A percentile compares a stretch with the other conserved stretches of the same genome.
Evolutionary conservation across 2,888 invertebrate species (phyloP).

Genomic region (Eupithecia tripunctaria): DNA sequence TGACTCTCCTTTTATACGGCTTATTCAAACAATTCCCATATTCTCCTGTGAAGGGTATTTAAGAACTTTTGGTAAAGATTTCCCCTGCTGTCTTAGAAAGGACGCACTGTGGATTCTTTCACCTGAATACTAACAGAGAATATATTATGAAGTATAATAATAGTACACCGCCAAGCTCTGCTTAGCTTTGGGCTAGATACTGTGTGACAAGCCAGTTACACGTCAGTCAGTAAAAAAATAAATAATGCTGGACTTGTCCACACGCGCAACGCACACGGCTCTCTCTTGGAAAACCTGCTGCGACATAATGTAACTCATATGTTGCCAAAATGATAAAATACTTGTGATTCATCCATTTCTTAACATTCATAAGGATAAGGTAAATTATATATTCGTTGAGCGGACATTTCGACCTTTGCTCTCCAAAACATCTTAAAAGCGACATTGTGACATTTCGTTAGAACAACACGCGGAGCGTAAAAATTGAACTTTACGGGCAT

Average conservation of each 20-base stretch:
- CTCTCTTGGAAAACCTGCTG: not conserved
- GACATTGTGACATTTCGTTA: not conserved
- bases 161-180: too few species aligned
- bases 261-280: too few species aligned
- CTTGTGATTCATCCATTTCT: not conserved
- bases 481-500: conserved; percentile 28
- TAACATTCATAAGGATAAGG: too few species aligned
- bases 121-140: not conserved
- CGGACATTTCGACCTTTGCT: not conserved
- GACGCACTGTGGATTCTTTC: not conserved
- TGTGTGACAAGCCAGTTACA: too few species aligned
- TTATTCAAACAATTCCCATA: not conserved
- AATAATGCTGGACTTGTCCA: too few species aligned
- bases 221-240: too few species aligned
- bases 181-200: too few species aligned
- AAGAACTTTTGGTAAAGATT: not conserved
- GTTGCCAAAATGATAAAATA: not conserved
- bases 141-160: too few species aligned
- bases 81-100: not conserved
- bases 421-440: not conserved
- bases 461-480: conserved; percentile 14
- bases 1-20: not conserved
- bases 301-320: not conserved
- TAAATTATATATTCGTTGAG: too few species aligned
- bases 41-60: not conserved